Base-by-base conservation (phyloP, 1,140 invertebrate genomes). In the Drosophila seguyi region DNA sequence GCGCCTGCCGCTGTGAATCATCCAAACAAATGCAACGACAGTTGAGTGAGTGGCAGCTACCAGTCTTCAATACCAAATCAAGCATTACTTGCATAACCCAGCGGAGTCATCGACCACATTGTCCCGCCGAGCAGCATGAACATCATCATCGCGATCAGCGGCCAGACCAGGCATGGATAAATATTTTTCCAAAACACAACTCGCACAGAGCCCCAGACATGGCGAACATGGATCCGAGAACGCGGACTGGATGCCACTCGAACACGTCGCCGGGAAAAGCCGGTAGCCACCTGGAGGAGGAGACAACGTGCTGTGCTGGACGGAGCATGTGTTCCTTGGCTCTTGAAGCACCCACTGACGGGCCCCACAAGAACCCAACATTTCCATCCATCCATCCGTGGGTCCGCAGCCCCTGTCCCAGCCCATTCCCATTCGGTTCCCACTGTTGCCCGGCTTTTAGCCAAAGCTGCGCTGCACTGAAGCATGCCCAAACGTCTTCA, bases 51-150 rank as follows among this genome's bases (percentile, higher is more conserved):
- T 80, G 84, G 67, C 79, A 90, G 85, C 85, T 88, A 88, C 85
- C 85, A 90, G 85, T 88, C 74, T 88, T 88, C 85, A 81, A 88
- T 90, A 90, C 81, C 85, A 88, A 88, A 88, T 88, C 85, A 90
- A 88, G 85, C 85, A 88, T 88, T 88, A 88, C 85, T 88, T 90
- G 85, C 85, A 88, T 88, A 88, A 88, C 84, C 77, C 85, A 71
- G 56, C 66, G 68, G 44, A 79, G 81, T 85, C 83, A 87, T 86
- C 82, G 81, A 86, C 81, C 81, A 83, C 67, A 73, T 59, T 73
- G 69, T 72, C 50, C 67, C 66, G 48, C 57, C 22, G 52, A 38
- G 5, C 34, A 38, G 52, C 52, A 71, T 72, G 69, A 73, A 73
- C 69, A 57, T 60, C 74, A 79, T 75, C 67, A 67, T 81, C 48